Conservation (phyloP, 2,797 vertebrate genomes). For the Chelon auratus region DNA sequence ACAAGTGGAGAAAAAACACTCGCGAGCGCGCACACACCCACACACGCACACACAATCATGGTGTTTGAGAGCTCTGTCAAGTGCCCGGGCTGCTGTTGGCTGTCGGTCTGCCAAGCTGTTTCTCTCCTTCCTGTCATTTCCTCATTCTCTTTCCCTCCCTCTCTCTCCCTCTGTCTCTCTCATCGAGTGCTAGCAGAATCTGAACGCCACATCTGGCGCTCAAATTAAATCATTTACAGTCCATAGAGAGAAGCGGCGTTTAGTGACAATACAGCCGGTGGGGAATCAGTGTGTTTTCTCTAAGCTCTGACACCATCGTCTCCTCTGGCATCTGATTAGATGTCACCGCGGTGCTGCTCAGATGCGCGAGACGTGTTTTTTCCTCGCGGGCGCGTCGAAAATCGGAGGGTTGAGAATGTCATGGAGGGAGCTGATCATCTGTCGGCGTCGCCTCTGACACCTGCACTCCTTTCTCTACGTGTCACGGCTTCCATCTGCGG, state of each 20-base stretch:
- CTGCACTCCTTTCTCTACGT: conserved; percentile 52
- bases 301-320: conserved; percentile 61
- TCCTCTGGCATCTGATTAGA: conserved; percentile 76
- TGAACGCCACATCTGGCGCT: conserved; percentile 81
- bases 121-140: conserved; percentile 85
- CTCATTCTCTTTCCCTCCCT: conserved; percentile 69
- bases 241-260: conserved; percentile 77
- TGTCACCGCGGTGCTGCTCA: conserved; percentile 59
- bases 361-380: conserved; percentile 64
- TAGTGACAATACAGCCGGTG: conserved; percentile 78
- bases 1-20: conserved; percentile 67
- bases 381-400: conserved; percentile 45
- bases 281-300: conserved; percentile 81
- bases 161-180: conserved; percentile 54
- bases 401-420: conserved; percentile 56
- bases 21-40: conserved; percentile 4
- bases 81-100: conserved; percentile 76
- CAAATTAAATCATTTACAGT: conserved; percentile 85
- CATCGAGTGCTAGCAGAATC: conserved; percentile 59
- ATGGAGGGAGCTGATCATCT: conserved; percentile 70
- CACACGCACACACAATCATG: conserved; percentile 65
- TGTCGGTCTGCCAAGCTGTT: conserved; percentile 77
- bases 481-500: conserved; percentile 56
- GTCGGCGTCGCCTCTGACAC: conserved; percentile 64
- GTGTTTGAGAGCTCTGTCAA: conserved; percentile 77